A percentile compares a stretch with the other conserved stretches of the same genome.
Evolutionary conservation across 2,113 vertebrate species (phyloP).

Genomic region (Notarius lentiginosus): DNA sequence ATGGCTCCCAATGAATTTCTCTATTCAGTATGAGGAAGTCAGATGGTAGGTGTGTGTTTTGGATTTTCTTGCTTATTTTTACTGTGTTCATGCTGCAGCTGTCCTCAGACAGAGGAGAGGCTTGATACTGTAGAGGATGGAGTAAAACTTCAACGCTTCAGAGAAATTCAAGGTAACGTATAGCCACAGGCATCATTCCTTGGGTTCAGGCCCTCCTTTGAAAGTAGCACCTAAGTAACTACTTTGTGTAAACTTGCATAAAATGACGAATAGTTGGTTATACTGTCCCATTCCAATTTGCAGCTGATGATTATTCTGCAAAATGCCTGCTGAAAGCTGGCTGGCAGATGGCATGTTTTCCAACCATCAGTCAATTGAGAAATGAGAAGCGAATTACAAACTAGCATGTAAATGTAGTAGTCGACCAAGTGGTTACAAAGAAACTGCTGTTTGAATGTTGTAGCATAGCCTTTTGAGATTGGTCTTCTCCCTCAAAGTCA

Average conservation of each 20-base stretch:
- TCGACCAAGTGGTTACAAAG: background rate
- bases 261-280: background rate
- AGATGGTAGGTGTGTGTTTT: background rate
- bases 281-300: background rate
- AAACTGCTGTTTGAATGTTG: background rate
- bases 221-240: background rate
- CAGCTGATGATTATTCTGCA: background rate
- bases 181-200: background rate
- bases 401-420: background rate
- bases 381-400: too few species aligned
- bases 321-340: background rate
- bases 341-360: background rate
- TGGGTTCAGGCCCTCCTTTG: background rate
- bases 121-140: constrained; percentile 81
- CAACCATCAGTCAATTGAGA: background rate
- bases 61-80: background rate
- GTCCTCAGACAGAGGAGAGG: constrained; percentile 83
- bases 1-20: background rate
- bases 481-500: too few species aligned
- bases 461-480: background rate
- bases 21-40: background rate
- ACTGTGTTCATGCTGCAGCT: constrained; percentile 68
- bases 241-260: background rate
- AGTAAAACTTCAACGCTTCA: constrained; percentile 72
- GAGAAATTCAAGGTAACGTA: constrained; percentile 86